A percentile compares a stretch with the other conserved stretches of the same genome.
phyloP scores from a whole-genome alignment of 1,140 invertebrate species.

The Leptopilina clavipes region DNA sequence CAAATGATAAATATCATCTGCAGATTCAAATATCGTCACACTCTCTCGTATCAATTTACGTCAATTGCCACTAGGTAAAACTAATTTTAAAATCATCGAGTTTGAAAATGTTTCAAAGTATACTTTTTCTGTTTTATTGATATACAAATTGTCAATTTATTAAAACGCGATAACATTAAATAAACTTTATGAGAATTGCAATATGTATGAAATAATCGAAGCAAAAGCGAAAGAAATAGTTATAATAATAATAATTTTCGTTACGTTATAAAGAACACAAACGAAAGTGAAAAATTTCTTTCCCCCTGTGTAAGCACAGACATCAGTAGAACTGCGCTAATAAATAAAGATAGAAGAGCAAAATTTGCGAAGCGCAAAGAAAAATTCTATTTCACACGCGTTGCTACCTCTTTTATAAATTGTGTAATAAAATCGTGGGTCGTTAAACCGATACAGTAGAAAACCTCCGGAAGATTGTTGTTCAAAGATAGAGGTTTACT shows the following conservation, averaged over 20 bases:
- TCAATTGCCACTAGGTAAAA: neutral
- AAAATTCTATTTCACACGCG: constrained; percentile 48
- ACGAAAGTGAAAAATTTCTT: neutral
- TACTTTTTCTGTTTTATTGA: too few species aligned
- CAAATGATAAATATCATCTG: constrained; percentile 4
- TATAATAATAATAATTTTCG: neutral
- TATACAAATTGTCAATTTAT: constrained; percentile 1
- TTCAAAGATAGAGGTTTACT: neutral
- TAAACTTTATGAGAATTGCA: too few species aligned
- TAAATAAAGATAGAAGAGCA: constrained; percentile 35
- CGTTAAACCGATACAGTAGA: constrained; percentile 41
- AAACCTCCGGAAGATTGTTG: constrained; percentile 33
- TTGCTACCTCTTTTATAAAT: constrained; percentile 47
- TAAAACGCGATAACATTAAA: neutral
- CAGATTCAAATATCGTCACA: neutral
- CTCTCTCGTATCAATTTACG: neutral
- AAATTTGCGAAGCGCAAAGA: constrained; percentile 53
- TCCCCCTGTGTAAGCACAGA: neutral
- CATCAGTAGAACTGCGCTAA: neutral
- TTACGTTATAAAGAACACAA: neutral
- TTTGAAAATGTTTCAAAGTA: neutral
- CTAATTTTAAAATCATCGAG: constrained; percentile 8
- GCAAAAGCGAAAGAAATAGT: neutral
- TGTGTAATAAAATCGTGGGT: constrained; percentile 49
- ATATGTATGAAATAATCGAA: neutral